phyloP scores from a whole-genome alignment of 2,797 vertebrate genomes.

The Leptoclinus maculatus region DNA sequence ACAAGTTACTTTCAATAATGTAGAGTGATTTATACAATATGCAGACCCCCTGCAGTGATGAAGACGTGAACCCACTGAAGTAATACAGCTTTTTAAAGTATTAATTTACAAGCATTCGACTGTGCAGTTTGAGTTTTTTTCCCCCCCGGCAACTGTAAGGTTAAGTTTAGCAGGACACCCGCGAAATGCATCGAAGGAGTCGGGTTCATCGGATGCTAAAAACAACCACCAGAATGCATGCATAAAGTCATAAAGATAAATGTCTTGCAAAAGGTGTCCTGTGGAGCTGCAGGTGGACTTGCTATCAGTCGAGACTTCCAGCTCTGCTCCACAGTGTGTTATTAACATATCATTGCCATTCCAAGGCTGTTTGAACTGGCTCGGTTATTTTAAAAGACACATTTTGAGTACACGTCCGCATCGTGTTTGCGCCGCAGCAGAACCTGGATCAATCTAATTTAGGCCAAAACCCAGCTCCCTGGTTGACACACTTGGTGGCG shows the following conservation, averaged over 20 bases:
- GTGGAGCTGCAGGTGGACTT: constrained; percentile 38
- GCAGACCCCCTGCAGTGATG: not conserved
- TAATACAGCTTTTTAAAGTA: not conserved
- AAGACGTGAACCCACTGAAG: not conserved
- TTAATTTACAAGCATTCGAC: not conserved
- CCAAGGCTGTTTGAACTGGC: not conserved
- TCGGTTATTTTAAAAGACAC: not conserved
- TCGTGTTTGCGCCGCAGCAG: not conserved
- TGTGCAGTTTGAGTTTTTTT: constrained; percentile 11
- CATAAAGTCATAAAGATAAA: constrained; percentile 53
- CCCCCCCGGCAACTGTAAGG: constrained; percentile 52
- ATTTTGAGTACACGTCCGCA: not conserved
- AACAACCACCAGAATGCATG: constrained; percentile 37
- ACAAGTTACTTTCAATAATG: not conserved
- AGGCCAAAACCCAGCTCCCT: constrained; percentile 9
- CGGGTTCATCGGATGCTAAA: constrained; percentile 60
- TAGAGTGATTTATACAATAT: not conserved
- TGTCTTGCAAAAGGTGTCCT: constrained; percentile 21
- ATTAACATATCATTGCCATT: constrained; percentile 3
- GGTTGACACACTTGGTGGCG: not conserved
- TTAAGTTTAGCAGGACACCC: constrained; percentile 71
- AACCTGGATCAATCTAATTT: constrained; percentile 17
- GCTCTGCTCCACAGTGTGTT: not conserved
- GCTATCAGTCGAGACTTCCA: not conserved
- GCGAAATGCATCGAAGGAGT: constrained; percentile 48